Conservation (phyloP, 2,113 vertebrate genomes). For the Salvelinus namaycush region DNA sequence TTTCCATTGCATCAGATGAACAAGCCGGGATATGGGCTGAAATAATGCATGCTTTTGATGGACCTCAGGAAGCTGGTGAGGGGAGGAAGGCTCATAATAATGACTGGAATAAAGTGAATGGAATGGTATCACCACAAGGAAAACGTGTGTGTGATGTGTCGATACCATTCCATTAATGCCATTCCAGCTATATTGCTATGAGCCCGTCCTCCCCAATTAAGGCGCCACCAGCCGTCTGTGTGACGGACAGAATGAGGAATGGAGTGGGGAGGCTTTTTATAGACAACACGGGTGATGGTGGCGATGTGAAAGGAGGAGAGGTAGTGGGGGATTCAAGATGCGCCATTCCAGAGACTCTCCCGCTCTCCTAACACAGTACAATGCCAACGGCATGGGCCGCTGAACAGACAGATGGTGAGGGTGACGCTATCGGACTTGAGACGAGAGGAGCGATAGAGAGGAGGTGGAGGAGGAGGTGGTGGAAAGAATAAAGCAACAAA, state of each 20-base stretch:
- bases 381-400: conserved; percentile 65
- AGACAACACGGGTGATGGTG: conserved; percentile 50
- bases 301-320: conserved; percentile 30
- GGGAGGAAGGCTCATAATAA: too few relatives aligned
- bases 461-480: conserved; percentile 45
- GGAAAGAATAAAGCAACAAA: conserved; percentile 32
- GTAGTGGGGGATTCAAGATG: conserved; percentile 48
- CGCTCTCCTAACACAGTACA: conserved; percentile 58
- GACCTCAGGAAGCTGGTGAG: too few relatives aligned
- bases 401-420: conserved; percentile 68
- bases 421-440: conserved; percentile 17
- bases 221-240: too few relatives aligned
- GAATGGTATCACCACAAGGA: too few relatives aligned
- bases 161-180: too few relatives aligned
- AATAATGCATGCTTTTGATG: conserved; percentile 17
- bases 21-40: conserved; percentile 8
- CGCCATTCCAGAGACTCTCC: conserved; percentile 34
- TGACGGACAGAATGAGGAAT: conserved; percentile 38
- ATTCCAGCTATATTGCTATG: too few relatives aligned
- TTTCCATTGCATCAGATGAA: conserved; percentile 22
- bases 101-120: too few relatives aligned
- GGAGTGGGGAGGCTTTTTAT: conserved; percentile 43
- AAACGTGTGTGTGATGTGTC: too few relatives aligned
- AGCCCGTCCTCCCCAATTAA: too few relatives aligned
- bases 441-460: neutral